Evolutionary conservation across 2,888 invertebrate genomes (phyloP).

Genomic region (Beris chalybata): DNA sequence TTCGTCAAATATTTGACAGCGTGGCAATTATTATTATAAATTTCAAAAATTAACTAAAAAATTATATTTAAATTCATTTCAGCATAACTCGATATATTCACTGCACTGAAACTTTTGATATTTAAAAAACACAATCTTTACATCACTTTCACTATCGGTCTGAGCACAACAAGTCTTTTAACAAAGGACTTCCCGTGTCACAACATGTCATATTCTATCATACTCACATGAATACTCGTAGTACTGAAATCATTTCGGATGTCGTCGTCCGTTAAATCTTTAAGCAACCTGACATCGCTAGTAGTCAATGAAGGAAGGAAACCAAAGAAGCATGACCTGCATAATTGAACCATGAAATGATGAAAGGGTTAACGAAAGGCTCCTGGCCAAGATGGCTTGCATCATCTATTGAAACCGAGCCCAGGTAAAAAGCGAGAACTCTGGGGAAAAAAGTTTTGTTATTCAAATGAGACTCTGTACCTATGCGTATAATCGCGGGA

Average conservation of each 20-base stretch:
- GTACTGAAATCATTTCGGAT: conserved; percentile 18
- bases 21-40: too few species aligned
- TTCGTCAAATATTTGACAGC: too few species aligned
- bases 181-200: conserved; percentile 17
- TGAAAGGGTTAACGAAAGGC: conserved; percentile 26
- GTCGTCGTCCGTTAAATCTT: conserved; percentile 19
- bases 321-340: conserved; percentile 1
- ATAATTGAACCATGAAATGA: not conserved
- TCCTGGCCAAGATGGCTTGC: conserved; percentile 4
- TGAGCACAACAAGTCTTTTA: not conserved
- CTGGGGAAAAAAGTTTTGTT: conserved; percentile 7
- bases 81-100: too few species aligned
- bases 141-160: conserved; percentile 21
- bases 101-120: too few species aligned
- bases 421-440: conserved; percentile 14
- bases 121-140: not conserved
- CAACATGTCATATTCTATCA: conserved; percentile 27
- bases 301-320: conserved; percentile 16
- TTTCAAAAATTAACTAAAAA: too few species aligned
- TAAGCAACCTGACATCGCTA: conserved; percentile 17
- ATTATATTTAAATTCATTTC: too few species aligned
- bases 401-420: conserved; percentile 2
- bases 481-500: not conserved
- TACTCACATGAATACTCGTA: not conserved
- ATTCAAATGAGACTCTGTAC: conserved; percentile 19